Base-by-base conservation (phyloP, 1,140 invertebrate species). In the Leptopilina clavipes region DNA sequence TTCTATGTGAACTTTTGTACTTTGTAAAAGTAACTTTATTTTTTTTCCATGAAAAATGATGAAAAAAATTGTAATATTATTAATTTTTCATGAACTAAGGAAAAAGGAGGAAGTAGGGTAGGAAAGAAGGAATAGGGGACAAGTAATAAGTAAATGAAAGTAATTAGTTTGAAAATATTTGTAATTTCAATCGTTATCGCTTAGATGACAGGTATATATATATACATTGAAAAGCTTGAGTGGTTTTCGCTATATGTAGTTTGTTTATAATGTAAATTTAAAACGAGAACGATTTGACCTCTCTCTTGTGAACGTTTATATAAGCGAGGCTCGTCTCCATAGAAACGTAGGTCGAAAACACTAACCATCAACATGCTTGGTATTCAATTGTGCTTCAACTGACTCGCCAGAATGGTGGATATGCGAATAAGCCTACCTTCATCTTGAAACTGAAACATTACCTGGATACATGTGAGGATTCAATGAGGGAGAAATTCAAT, bases 311-410 rank as follows among this genome's bases (percentile, higher is more conserved):
- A 6, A 18, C 10, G 56, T 59, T n/a, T 37, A 65, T 31, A 22
- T 37, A 65, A 65, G 59, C 11, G 19, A 37, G 56, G 56, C 31
- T 65, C 22, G 59, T 65, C 1, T 65, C 59, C 59, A 65, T 65
- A 25, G 59, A 31, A 65, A 65, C 59, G 59, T 65, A 14, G 59
- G 22, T 65, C 59, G 59, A 54, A 54, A 54, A 54, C 52, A 54
- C 52, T 40, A 40, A n/a, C 48, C 48, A n/a, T 52, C 48, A 52
- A 52, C 48, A 52, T 31, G 59, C 59, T 31, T 65, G 19, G 59
- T 31, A 65, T 65, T 65, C 59, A 65, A 65, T 65, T 65, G 59
- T 65, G 59, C 59, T 65, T n/a, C 22, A 65, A 65, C 59, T 65
- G 25, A 65, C 59, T 37, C 25, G 19, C 14, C 25, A 65, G 25